Evolutionary conservation across 2,113 vertebrate genomes (phyloP), one percentile per base, ranked within the genome.

Genomic region (Spheniscus mendiculus): DNA sequence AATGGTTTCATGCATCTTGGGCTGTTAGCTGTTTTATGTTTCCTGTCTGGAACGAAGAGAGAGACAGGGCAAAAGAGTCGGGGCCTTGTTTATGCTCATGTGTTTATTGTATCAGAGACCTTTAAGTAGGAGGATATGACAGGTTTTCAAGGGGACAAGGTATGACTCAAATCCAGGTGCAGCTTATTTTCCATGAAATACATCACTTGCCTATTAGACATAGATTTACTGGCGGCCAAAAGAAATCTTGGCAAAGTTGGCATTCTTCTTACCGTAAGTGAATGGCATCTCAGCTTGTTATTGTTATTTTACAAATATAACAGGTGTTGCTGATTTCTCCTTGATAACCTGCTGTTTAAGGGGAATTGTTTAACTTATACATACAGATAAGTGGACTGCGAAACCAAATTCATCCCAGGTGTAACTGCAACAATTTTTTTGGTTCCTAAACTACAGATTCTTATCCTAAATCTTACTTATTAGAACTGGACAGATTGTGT

Each of bases 91-190:
- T 97, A 63, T 93, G 74, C 72, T 96, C 95, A 40, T 96, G 96
- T 97, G 94, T 96, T 97, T 96, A 96, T 97, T 96, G 93, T 95
- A 95, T 96, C 90, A 92, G 90, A 95, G 93, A 89, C 83, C 21
- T 93, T 93, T 78, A 89, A 97, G 95, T 81, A 87, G 96, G 91
- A 97, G 97, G 94, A 94, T 95, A 95, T 97, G 93, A 96, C 95
- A 97, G 79, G 79, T 97, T 97, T 97, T 96, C 91, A 94, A 95
- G 91, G 89, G 97, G 91, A 96, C 94, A 90, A 97, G 96, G 96
- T 95, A 96, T 97, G 97, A 97, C 80, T 97, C 96, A 97, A 97
- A 94, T 90, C 96, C 97, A 97, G 96, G 96, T 97, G 96, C 96
- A 95, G 91, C 76, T 95, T 95, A 84, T 97, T 97, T 97, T 97